Conservation (phyloP, 37 sponge, comb jelly and placozoan genomes). For the Diacarnus erythraeanus region DNA sequence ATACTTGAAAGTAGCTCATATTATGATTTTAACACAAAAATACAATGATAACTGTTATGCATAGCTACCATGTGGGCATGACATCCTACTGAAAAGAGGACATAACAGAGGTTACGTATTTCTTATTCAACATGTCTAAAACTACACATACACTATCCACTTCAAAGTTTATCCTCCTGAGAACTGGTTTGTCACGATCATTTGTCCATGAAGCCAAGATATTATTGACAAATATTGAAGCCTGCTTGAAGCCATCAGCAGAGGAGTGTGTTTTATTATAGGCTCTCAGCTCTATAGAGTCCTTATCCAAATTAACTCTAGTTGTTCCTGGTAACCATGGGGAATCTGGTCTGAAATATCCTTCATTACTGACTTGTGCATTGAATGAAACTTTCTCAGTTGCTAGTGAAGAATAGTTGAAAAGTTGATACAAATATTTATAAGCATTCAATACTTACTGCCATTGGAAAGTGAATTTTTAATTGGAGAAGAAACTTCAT, state of each 20-base stretch:
- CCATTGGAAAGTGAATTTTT: neutral
- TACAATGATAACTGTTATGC: too few relatives aligned
- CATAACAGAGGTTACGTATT: too few relatives aligned
- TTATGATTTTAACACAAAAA: too few relatives aligned
- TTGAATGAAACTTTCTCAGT: neutral
- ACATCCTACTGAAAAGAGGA: too few relatives aligned
- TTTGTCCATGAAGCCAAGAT: slow-evolving; percentile 32
- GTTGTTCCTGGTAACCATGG: neutral
- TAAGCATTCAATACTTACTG: neutral
- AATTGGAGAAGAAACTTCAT: neutral
- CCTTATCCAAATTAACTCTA: neutral
- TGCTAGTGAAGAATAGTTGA: neutral
- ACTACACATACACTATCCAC: slow-evolving; percentile 20
- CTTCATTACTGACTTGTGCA: neutral
- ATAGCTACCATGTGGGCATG: too few relatives aligned
- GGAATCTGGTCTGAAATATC: slow-evolving; percentile 7
- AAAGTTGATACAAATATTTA: neutral
- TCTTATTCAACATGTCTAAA: too few relatives aligned
- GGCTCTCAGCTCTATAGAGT: neutral
- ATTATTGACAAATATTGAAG: neutral
- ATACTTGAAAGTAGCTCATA: neutral
- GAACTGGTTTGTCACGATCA: slow-evolving; percentile 7
- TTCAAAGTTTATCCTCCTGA: slow-evolving; percentile 21
- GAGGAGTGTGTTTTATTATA: too few relatives aligned
- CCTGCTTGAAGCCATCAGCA: neutral